Base-by-base conservation (phyloP, 2,113 vertebrate species). In the Tyrannus savana region DNA sequence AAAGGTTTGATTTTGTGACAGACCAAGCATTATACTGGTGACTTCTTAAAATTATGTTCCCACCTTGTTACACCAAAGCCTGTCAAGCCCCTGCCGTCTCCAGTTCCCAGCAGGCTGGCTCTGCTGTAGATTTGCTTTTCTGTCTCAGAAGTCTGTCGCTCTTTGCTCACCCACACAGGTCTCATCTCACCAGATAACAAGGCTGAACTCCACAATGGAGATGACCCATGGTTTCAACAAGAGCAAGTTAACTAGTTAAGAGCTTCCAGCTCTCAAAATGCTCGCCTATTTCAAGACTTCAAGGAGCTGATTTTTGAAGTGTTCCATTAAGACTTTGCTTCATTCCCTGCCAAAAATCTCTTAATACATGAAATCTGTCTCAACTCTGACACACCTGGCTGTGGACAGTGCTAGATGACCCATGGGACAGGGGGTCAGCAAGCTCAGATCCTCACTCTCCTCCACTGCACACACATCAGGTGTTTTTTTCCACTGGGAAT, bases 391-490 rank as follows among this genome's bases (percentile, higher is more conserved):
- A 22, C 14, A 55, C 44, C 33, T 76, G 21, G 42, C 47, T 47
- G 21, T 6, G 28, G 16, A 25, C 25, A 87, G 9, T 33, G 60
- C 66, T 46, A 7, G 17, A 87, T 56, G 30, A 46, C 18, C 37
- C 35, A 6, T 0, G 0, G 56, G 66, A 50, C 66, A 46, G 8
- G 2, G 18, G 15, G 19, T 53, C 71, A 53, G 56, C 14, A 58
- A 75, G 39, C 56, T 78, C 42, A 44, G 47, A 30, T 27, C 13
- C 69, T 66, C n/a, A 9, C 22, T 19, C 56, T 84, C 69, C 69
- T 71, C 42, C 58, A 12, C 56, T 62, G 23, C 19, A 33, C 7
- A 21, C 22, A 84, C 30, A 30, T 66, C 19, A 28, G 10, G 5
- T 8, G 4, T 14, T 52, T 52, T 56, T 52, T 80, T 18, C 66